Evolutionary conservation across 2,888 invertebrate species (phyloP).

Genomic region (Scaptomyza polygonia): DNA sequence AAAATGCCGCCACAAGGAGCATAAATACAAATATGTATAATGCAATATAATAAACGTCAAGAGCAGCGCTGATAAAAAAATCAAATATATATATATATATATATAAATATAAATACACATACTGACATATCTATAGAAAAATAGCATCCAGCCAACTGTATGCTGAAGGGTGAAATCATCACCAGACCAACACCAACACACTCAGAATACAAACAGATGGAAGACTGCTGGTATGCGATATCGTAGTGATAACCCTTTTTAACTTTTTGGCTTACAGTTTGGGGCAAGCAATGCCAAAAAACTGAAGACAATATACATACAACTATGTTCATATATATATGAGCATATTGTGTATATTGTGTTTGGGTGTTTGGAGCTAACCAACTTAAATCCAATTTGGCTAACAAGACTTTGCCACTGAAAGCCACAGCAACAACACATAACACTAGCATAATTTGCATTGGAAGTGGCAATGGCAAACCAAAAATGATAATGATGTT

Average conservation of each 20-base stretch:
- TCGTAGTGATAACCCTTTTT: constrained; percentile 72
- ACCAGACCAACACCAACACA: constrained; percentile 13
- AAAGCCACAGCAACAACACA: constrained; percentile 5
- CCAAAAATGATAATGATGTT: neutral
- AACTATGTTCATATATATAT: constrained; percentile 5
- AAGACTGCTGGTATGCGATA: constrained; percentile 33
- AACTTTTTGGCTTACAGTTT: constrained; percentile 47
- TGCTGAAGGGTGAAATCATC: constrained; percentile 46
- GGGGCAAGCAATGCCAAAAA: constrained; percentile 34
- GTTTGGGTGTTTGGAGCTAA: constrained; percentile 36
- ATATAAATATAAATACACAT: neutral
- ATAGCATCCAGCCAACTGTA: constrained; percentile 27
- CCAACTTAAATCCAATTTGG: constrained; percentile 71
- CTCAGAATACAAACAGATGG: neutral
- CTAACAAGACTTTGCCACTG: constrained; percentile 63
- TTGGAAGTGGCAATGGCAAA: neutral
- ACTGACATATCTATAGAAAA: constrained; percentile 17
- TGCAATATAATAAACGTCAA: constrained; percentile 79
- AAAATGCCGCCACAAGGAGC: constrained; percentile 58
- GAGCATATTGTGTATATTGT: constrained; percentile 15
- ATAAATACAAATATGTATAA: constrained; percentile 71
- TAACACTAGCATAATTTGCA: constrained; percentile 19
- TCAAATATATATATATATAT: neutral
- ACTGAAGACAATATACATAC: constrained; percentile 18
- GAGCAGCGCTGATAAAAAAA: constrained; percentile 46